A percentile compares a stretch with the other conserved stretches of the same genome.
Conservation (phyloP, 2,888 invertebrate species). For the Sphecodes monilicornis region DNA sequence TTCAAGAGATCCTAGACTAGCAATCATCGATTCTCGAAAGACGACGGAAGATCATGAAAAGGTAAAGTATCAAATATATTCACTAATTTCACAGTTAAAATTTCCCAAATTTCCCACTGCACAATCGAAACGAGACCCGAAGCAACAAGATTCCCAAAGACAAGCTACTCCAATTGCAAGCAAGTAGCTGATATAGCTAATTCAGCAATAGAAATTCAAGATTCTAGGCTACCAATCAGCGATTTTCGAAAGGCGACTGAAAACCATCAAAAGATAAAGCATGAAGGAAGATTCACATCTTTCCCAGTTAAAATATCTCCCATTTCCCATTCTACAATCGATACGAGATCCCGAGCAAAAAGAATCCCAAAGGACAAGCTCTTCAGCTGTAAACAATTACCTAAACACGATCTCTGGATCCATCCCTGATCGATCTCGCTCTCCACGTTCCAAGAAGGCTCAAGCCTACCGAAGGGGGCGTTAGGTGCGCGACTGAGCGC, state of each 20-base stretch:
- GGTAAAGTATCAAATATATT: too few species aligned
- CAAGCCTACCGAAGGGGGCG: neutral
- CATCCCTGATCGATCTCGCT: neutral
- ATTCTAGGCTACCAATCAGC: neutral
- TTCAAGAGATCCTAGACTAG: too few species aligned
- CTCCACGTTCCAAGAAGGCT: neutral
- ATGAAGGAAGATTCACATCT: neutral
- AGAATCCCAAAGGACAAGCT: neutral
- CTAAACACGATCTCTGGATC: neutral
- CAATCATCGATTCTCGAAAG: too few species aligned
- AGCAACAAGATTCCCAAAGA: too few species aligned
- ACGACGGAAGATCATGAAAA: too few species aligned
- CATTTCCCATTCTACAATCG: neutral
- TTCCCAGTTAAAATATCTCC: neutral
- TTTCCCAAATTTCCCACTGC: too few species aligned
- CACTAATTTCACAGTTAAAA: too few species aligned
- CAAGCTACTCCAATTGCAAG: too few species aligned
- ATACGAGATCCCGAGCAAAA: neutral
- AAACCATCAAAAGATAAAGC: neutral
- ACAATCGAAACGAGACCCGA: too few species aligned
- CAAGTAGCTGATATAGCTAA: too few species aligned
- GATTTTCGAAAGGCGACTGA: neutral
- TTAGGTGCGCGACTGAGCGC: conserved; percentile 1
- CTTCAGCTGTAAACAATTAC: neutral
- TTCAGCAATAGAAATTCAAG: too few species aligned